phyloP scores from a whole-genome alignment of 2,113 vertebrate species.

The Arizona elegans region DNA sequence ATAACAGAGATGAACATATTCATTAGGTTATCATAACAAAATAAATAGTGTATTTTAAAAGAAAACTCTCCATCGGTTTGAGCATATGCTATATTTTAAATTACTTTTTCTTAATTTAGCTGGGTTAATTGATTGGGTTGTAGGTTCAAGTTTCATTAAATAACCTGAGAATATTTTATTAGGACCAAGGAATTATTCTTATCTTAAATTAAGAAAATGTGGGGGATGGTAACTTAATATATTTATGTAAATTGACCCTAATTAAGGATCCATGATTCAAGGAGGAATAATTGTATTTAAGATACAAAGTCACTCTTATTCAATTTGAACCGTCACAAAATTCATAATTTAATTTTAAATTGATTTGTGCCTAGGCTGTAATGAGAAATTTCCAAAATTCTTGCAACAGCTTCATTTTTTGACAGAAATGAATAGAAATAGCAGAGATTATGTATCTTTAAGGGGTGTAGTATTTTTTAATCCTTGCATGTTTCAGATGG shows the following conservation, averaged over 20 bases:
- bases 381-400: not conserved
- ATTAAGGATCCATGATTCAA: not conserved
- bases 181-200: not conserved
- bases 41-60: not conserved
- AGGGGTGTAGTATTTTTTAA: not conserved
- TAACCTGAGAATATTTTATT: not conserved
- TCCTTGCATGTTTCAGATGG: not conserved
- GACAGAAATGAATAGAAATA: not conserved
- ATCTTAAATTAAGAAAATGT: not conserved
- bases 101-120: not conserved
- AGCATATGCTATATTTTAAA: not conserved
- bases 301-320: not conserved
- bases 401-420: not conserved
- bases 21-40: constrained; percentile 1
- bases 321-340: not conserved
- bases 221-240: not conserved
- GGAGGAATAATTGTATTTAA: not conserved
- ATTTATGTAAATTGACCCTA: not conserved
- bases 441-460: not conserved
- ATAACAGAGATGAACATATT: not conserved
- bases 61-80: not conserved
- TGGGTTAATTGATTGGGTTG: not conserved
- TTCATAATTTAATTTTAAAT: not conserved
- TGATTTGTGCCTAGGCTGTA: not conserved
- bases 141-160: not conserved